These are phyloP conservation scores for Sebastes iracundus DNA, from an alignment of 2,797 vertebrate genomes.

Conservation along the genomic window DNA sequence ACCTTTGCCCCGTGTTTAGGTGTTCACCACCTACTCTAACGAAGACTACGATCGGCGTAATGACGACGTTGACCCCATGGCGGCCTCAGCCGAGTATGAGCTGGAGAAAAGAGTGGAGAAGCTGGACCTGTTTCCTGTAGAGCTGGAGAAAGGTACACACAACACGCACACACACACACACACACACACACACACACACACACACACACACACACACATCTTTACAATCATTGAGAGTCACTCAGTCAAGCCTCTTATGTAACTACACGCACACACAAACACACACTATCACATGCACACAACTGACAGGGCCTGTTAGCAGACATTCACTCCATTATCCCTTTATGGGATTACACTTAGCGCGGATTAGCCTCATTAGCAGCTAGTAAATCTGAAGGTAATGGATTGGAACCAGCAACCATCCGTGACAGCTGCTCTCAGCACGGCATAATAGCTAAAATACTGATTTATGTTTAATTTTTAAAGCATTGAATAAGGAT, in stretches of 20 bases:
- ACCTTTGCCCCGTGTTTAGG: slow-evolving; percentile 75
- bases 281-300: slow-evolving; percentile 8
- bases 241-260: slow-evolving; percentile 60
- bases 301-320: slow-evolving; percentile 16
- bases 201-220: background rate
- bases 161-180: background rate
- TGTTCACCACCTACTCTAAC: slow-evolving; percentile 97
- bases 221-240: slow-evolving; percentile 44
- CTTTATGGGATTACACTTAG: slow-evolving; percentile 72
- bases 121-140: slow-evolving; percentile 95
- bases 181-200: background rate
- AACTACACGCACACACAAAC: slow-evolving; percentile 26
- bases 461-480: background rate
- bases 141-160: slow-evolving; percentile 92
- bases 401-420: slow-evolving; percentile 56
- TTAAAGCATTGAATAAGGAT: background rate
- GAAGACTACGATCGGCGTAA: slow-evolving; percentile 97
- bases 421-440: slow-evolving; percentile 37
- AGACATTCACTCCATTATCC: slow-evolving; percentile 54
- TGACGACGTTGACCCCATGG: slow-evolving; percentile 98
- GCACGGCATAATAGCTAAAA: background rate
- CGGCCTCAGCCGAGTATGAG: slow-evolving; percentile 96
- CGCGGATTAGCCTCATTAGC: slow-evolving; percentile 78
- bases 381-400: slow-evolving; percentile 48
- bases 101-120: slow-evolving; percentile 97